Base-by-base conservation (phyloP, 2,888 invertebrate genomes). In the Palloptera scutellata region DNA sequence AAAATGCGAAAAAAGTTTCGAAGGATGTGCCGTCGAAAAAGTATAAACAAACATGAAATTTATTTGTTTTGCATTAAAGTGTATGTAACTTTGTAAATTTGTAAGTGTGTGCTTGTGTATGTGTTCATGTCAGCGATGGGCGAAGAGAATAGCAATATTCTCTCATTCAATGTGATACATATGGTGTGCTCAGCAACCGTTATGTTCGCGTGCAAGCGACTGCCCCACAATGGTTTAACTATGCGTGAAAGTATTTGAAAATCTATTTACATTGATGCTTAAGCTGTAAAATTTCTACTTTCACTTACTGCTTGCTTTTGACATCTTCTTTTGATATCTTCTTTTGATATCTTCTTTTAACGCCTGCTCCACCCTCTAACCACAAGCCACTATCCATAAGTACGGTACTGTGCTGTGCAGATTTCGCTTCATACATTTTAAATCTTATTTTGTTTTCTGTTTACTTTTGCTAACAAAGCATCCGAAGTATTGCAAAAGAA, bases 11-110 rank as follows among this genome's bases (percentile, higher is more conserved):
- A 30, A 30, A n/a, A n/a, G n/a, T 30, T 2, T 6, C 2, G 30
- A 30, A 30, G 30, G 30, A 30, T 30, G 30, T 30, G 30, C 30
- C 30, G 6, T 4, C 30, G 6, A 30, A 30, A 30, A 30, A 30
- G 30, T 30, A 53, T 61, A 61, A 61, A 61, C 61, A 61, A 4
- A 61, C 48, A 48, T 48, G 53, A 41, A 61, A 61, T 61, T 61
- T 61, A 61, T 61, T 70, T 59, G 10, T 58, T 43, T 45, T 53
- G 43, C 12, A 20, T 48, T 48, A 48, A 48, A 12, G 30, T 30
- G 6, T 30, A 30, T 48, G 48, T 48, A n/a, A 5, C 4, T 48
- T 3, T 48, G 9, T 48, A n/a, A 5, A n/a, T 51, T 45, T 42
- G 51, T 64, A 17, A 15, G 17, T 51, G 58, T 48, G 45, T 51